phyloP scores from a whole-genome alignment of 2,888 invertebrate genomes.

The Tiphia femorata region DNA sequence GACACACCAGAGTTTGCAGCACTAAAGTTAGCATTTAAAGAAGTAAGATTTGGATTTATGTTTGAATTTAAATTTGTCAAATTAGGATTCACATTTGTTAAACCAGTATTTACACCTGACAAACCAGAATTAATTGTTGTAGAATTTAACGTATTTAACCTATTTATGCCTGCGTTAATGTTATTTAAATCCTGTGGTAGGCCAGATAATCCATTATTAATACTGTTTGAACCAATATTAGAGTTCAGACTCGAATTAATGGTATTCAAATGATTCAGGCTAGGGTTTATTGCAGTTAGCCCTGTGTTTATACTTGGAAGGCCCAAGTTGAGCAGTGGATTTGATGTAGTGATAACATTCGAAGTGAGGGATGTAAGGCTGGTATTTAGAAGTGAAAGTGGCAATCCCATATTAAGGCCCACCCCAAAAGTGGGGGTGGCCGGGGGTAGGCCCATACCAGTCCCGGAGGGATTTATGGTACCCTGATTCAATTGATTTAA shows the following conservation, averaged over 20 bases:
- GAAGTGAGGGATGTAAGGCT: constrained; percentile 66
- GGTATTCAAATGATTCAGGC: constrained; percentile 62
- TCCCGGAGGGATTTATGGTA: constrained; percentile 66
- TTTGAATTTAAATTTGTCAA: constrained; percentile 57
- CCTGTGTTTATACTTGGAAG: constrained; percentile 63
- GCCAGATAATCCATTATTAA: constrained; percentile 62
- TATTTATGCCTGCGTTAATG: constrained; percentile 62
- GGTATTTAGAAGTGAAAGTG: constrained; percentile 65
- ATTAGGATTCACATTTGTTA: constrained; percentile 60
- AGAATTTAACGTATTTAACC: constrained; percentile 58
- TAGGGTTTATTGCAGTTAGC: constrained; percentile 64
- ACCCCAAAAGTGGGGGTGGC: constrained; percentile 70
- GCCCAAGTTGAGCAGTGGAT: constrained; percentile 67
- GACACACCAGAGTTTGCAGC: constrained; percentile 55
- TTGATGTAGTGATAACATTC: constrained; percentile 67
- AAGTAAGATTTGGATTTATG: constrained; percentile 62
- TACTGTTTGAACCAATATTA: constrained; percentile 63
- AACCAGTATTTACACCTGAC: constrained; percentile 56
- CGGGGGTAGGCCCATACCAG: constrained; percentile 69
- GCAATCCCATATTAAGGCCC: constrained; percentile 69
- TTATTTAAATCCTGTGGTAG: constrained; percentile 64
- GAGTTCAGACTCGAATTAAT: constrained; percentile 62
- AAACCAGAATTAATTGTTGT: constrained; percentile 61
- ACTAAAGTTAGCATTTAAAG: constrained; percentile 56
- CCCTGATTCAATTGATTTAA: constrained; percentile 67